A percentile compares a stretch with the other conserved stretches of the same genome.
phyloP scores from a whole-genome alignment of 2,888 invertebrate species.

The Nomada flava region DNA sequence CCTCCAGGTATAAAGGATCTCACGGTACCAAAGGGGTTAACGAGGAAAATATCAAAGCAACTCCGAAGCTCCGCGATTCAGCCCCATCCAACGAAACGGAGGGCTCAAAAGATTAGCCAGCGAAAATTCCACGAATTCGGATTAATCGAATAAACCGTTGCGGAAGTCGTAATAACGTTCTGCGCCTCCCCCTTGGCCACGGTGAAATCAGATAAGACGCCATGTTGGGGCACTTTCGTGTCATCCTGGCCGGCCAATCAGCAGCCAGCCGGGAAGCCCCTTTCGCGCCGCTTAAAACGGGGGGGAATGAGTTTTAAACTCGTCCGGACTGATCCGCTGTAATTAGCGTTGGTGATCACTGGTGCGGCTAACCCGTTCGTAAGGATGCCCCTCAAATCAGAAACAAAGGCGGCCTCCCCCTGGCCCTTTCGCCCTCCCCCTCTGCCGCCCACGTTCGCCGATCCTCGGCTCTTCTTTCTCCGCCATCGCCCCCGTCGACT shows the following conservation, averaged over 20 bases:
- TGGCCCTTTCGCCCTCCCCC: slow-evolving; percentile 29
- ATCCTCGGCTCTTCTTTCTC: slow-evolving; percentile 54
- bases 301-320: slow-evolving; percentile 82
- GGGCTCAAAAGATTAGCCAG: slow-evolving; percentile 45
- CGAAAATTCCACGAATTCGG: slow-evolving; percentile 52
- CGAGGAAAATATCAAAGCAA: slow-evolving; percentile 4
- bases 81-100: slow-evolving; percentile 17
- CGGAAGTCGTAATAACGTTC: slow-evolving; percentile 70
- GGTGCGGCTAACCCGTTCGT: slow-evolving; percentile 83
- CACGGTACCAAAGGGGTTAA: slow-evolving; percentile 1
- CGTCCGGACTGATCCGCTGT: slow-evolving; percentile 82
- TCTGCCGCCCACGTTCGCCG: slow-evolving; percentile 4
- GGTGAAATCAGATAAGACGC: slow-evolving; percentile 83
- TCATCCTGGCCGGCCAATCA: slow-evolving; percentile 81
- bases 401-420: slow-evolving; percentile 78
- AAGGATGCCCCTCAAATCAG: slow-evolving; percentile 83
- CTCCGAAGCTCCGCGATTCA: neutral
- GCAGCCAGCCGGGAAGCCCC: slow-evolving; percentile 80
- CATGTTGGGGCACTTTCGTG: slow-evolving; percentile 83
- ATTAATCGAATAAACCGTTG: slow-evolving; percentile 60
- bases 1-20: neutral
- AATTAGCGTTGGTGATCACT: slow-evolving; percentile 83
- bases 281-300: slow-evolving; percentile 78
- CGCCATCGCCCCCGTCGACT: slow-evolving; percentile 48
- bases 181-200: slow-evolving; percentile 46